Percentiles rank a stretch among this genome's conserved stretches.
Evolutionary conservation across 1,140 invertebrate genomes (phyloP).

Genomic region (Danaus plexippus): DNA sequence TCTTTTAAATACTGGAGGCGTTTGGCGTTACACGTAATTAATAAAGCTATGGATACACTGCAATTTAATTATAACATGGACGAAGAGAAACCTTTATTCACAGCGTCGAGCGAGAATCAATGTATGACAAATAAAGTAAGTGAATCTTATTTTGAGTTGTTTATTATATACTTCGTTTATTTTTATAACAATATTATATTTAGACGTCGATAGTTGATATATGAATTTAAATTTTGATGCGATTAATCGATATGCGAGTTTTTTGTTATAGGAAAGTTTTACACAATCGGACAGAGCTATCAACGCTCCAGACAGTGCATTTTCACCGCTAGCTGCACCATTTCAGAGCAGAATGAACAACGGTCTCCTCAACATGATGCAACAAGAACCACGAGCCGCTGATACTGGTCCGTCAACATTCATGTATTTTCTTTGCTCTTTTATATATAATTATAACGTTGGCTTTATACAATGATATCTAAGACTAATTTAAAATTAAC

Average conservation of each 20-base stretch:
- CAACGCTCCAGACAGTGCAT: constrained; percentile 23
- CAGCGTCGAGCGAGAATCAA: constrained; percentile 35
- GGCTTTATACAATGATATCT: too few relatives aligned
- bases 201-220: too few relatives aligned
- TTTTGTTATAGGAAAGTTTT: constrained; percentile 33
- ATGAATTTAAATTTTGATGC: too few relatives aligned
- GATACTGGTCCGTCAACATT: constrained; percentile 35
- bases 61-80: constrained; percentile 38
- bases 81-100: constrained; percentile 40
- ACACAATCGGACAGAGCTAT: constrained; percentile 21
- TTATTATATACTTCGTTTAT: too few relatives aligned
- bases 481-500: too few relatives aligned
- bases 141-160: constrained; percentile 8
- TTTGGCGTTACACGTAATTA: constrained; percentile 6
- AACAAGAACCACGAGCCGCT: constrained; percentile 38
- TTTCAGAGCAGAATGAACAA: constrained; percentile 36
- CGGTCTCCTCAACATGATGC: constrained; percentile 27
- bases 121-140: constrained; percentile 39
- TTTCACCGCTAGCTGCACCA: constrained; percentile 36
- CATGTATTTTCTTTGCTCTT: not conserved
- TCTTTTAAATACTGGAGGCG: constrained; percentile 15
- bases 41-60: constrained; percentile 19
- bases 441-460: too few relatives aligned
- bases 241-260: too few relatives aligned
- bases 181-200: too few relatives aligned